phyloP scores from a whole-genome alignment of 2,113 vertebrate species.

The Microcebus jonahi region DNA sequence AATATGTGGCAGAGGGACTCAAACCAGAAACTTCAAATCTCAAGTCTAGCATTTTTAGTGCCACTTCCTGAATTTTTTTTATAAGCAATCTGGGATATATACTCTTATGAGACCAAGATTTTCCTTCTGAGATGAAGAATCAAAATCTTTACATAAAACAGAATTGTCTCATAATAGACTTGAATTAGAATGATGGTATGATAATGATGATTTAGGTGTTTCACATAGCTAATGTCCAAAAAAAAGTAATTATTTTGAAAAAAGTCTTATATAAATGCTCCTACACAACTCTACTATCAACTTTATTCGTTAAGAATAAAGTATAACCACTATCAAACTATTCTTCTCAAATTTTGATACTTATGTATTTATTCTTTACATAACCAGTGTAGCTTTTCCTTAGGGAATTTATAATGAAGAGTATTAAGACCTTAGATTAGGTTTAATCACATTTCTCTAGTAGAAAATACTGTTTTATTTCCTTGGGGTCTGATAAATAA shows the following conservation, averaged over 20 bases:
- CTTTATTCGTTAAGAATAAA: background rate
- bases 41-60: background rate
- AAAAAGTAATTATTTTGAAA: background rate
- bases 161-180: background rate
- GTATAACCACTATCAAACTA: background rate
- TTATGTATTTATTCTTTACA: background rate
- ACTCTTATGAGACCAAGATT: background rate
- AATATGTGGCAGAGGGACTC: rapidly evolving
- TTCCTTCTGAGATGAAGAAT: background rate
- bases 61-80: background rate
- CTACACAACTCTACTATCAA: too few relatives aligned
- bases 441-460: background rate
- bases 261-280: too few relatives aligned
- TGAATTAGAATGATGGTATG: background rate
- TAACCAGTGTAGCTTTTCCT: background rate
- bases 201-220: background rate
- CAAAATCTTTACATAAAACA: background rate
- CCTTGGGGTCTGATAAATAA: constrained; percentile 2
- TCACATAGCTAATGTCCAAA: background rate
- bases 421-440: background rate
- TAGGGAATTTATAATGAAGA: background rate
- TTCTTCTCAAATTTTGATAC: background rate
- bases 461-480: background rate
- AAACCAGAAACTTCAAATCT: background rate
- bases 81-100: background rate